Conservation (phyloP, 2,113 vertebrate species). For the Sebastes fasciatus region DNA sequence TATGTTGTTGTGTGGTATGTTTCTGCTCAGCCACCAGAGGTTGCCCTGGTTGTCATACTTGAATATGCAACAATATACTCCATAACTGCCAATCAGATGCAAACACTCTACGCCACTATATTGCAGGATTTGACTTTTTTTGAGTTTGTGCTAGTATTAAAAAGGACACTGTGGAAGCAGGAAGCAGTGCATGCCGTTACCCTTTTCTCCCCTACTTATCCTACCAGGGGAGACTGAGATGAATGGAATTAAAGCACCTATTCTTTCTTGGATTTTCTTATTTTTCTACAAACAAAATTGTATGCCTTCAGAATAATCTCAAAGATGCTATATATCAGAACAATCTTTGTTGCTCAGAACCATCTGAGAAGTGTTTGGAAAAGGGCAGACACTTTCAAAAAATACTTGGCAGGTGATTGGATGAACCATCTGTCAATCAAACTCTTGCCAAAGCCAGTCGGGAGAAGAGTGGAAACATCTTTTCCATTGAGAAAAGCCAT, state of each 20-base stretch:
- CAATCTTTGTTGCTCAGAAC: no score
- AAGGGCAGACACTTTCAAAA: no score
- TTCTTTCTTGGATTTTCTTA: no score
- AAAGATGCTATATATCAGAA: not conserved
- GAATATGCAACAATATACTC: not conserved
- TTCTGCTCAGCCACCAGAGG: constrained; percentile 10
- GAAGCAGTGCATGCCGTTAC: not conserved
- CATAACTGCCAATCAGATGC: not conserved
- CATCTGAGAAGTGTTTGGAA: no score
- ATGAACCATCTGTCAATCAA: no score
- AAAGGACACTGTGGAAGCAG: not conserved
- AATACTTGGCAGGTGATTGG: no score
- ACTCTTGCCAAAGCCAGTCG: no score
- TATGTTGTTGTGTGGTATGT: not conserved
- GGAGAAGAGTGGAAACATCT: no score
- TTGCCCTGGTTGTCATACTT: not conserved
- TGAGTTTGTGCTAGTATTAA: not conserved
- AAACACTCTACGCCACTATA: not conserved
- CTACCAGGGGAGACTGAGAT: no score
- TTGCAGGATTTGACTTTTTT: not conserved
- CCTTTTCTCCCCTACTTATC: no score
- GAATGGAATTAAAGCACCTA: no score
- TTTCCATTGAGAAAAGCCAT: no score
- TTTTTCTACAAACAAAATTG: not conserved
- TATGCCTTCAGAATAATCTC: not conserved